A percentile compares a stretch with the other conserved stretches of the same genome.
Evolutionary conservation across 2,888 invertebrate genomes (phyloP).

Genomic region (Leptothorax acervorum): DNA sequence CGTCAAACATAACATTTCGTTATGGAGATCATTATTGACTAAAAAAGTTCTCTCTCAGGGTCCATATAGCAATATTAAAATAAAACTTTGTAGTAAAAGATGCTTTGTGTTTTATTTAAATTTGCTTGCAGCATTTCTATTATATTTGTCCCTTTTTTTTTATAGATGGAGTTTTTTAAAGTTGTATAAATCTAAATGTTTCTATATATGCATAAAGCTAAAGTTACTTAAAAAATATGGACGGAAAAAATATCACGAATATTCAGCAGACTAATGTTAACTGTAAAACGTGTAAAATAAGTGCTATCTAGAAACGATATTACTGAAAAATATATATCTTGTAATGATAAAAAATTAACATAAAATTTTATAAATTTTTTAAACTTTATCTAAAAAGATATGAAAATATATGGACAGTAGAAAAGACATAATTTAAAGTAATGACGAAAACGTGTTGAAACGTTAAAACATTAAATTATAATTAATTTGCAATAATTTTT

Average conservation of each 20-base stretch:
- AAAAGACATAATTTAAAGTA: not conserved
- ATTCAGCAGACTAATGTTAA: not conserved
- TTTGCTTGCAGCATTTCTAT: not conserved
- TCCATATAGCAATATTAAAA: not conserved
- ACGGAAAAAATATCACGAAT: not conserved
- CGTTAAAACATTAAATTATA: not conserved
- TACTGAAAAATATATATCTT: not conserved
- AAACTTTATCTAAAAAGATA: not conserved
- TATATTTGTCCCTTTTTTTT: not conserved
- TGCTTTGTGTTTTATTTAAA: not conserved
- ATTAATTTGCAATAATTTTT: not conserved
- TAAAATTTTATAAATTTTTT: not conserved
- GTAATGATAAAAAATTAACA: not conserved
- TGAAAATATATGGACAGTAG: not conserved
- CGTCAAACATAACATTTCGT: not conserved
- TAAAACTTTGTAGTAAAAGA: not conserved
- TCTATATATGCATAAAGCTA: not conserved
- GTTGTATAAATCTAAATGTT: not conserved
- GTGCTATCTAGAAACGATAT: not conserved
- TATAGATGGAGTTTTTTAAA: not conserved
- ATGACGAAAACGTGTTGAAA: not conserved
- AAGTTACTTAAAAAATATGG: not conserved
- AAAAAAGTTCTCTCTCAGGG: not conserved
- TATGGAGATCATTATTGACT: not conserved
- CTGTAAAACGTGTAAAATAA: not conserved